Base-by-base conservation (phyloP, 2,113 vertebrate genomes). In the Oryzias woworae region DNA sequence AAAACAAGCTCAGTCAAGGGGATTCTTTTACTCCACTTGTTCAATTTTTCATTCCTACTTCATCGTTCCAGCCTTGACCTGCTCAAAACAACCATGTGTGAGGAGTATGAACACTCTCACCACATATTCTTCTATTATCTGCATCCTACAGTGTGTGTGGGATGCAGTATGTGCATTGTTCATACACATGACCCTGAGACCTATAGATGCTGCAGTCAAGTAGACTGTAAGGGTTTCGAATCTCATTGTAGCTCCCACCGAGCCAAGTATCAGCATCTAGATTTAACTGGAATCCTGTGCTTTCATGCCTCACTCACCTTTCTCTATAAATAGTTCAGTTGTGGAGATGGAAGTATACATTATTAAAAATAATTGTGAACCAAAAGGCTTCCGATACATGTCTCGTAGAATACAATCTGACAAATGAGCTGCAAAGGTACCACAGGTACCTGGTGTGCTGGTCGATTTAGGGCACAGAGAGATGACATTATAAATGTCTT, bases 401-500 rank as follows among this genome's bases (percentile, higher is more conserved):
- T 52, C 15, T 16, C 55, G 56, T 20, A 5, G 36, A 47, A 51
- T 22, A 28, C 48, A 62, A 47, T 62, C 12, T 66, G 61, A 62
- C 61, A 56, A 66, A 66, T 18, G 57, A 53, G 45, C 51, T 17
- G 57, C 48, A 66, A 58, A 15, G 18, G 24, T 28, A 42, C 28
- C 52, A 63, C 69, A 46, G 60, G 17, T 45, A 66, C 58, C 66
- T 53, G 56, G 44, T 42, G 44, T 36, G 14, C 15, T 65, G 42
- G 55, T 68, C n/a, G 7, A 64, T 60, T 44, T 22, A 45, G 24
- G 56, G 31, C 41, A 58, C 13, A 23, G 23, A 14, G 23, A 42
- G 23, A 59, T 18, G n/a, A 28, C 13, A 53, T 6, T 36, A 36
- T 36, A 20, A 20, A 53, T 64, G 16, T 10, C n/a, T 53, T 16